Evolutionary conservation across 35 echinoderm and acorn worm species (phyloP), one percentile per base, ranked within the genome.

Genomic region (Eucidaris tribuloides): DNA sequence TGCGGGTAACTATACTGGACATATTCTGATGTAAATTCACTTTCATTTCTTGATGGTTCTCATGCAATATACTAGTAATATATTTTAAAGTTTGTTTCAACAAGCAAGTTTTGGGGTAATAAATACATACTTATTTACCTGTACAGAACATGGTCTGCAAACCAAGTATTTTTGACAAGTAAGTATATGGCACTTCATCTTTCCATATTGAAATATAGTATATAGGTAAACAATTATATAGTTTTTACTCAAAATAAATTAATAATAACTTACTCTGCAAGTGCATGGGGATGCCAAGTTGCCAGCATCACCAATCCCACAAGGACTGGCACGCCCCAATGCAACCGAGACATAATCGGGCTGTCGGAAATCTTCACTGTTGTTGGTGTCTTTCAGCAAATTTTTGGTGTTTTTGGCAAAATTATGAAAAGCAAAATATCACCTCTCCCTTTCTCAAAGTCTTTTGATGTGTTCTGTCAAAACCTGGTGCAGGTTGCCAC

Each of bases 211-310:
- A 62, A 62, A 9, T 52, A 29, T 19, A 31, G 61, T 23, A 64
- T 23, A 23, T 31, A 64, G 19, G 31, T 23, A 27, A 64, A 24
- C 13, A 19, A 72, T 40, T n/a, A n/a, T n/a, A n/a, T n/a, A n/a
- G 57, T 60, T 7, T 38, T 44, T n/a, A 74, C n/a, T n/a, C 48
- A 52, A 52, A n/a, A 52, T n/a, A n/a, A n/a, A n/a, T n/a, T n/a
- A n/a, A 52, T n/a, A 52, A n/a, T 11, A 9, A 52, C 68, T 74
- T 44, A 74, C 68, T 74, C 68, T 74, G 68, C 68, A 17, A 42
- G 36, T 42, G 40, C 68, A 42, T 9, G 4, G 7, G 9, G 68
- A 35, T 74, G 68, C 14, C 38, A 74, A 20, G 34, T 44, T 42
- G 34, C 36, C 24, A 74, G 68, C 1, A 41, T 24, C 7, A 14